Base-by-base conservation (phyloP, 2,113 vertebrate species). In the Campylomormyrus numenius region DNA sequence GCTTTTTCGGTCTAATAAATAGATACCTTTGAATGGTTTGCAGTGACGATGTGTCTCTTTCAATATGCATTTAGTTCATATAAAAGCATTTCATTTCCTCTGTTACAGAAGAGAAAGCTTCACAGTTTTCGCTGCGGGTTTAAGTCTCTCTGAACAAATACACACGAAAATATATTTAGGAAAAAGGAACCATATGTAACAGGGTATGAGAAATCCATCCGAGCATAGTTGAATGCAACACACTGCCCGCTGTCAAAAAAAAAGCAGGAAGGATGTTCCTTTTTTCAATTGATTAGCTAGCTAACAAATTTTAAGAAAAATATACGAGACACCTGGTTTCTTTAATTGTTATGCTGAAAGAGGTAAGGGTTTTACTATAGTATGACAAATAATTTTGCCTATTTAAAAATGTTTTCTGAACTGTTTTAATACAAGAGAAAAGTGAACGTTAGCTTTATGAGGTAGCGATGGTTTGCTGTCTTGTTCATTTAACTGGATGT, bases 231-330 rank as follows among this genome's bases (percentile, higher is more conserved):
- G 3, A 10, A 0, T 88, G 94, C 92, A 70, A 91, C 95, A 92
- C 94, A 74, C 66, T 24, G 74, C 50, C 84, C 56, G 46, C 93
- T 94, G 94, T 95, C 94, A 94, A 94, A 94, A 95, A 58, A 46
- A 95, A 80, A 90, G 87, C 93, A 95, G 96, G 96, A 96, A 96
- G 95, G 94, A 93, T 93, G 92, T 92, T 92, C 85, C 46, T 91
- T 88, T 91, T 88, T 58, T 91, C 91, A 93, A 42, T 48, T 90
- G 70, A 84, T 56, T 84, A 88, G 90, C 74, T 87, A 87, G n/a
- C 56, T 86, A 66, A 90, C 58, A 49, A 35, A 85, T 27, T 35
- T 90, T 90, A 17, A 49, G 87, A 84, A 27, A 88, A 19, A 86
- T 48, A 90, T 50, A 50, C 17, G 13, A 85, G 52, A 31, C 77